Evolutionary conservation across 2,888 invertebrate species (phyloP), one percentile per base, ranked within the genome.

Genomic region (Lasioglossum morio): DNA sequence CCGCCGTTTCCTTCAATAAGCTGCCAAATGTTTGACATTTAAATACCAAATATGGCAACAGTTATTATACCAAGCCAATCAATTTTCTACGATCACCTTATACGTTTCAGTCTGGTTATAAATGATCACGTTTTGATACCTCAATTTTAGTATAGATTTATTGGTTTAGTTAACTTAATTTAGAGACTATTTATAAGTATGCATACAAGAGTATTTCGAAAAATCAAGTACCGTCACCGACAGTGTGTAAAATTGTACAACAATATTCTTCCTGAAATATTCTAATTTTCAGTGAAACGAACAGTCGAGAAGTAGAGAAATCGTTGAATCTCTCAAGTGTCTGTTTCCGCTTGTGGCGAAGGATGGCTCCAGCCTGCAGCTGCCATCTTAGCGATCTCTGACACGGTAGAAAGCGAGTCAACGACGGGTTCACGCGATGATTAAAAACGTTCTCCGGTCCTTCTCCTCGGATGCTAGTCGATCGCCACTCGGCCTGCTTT

Each of bases 401-500:
- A 34, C 43, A 30, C 16, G 12, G 46, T 63, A 5, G 63, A 53
- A 46, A 87, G 27, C 37, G 40, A 63, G 74, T 43, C 74, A 79
- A 72, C 40, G n/a, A 77, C 48, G 66, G 14, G 48, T 70, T 66
- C 60, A 19, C 78, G 82, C 37, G 27, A 34, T 43, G 53, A 85
- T 69, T 70, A 72, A 84, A 69, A 77, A 40, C 73, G 60, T 63
- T 77, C 69, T 53, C 34, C n/a, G 40, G n/a, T 43, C 76, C 79
- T 76, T 70, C 63, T 30, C 85, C 66, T 27, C 53, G 79, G 69
- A 82, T 53, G 76, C 73, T 48, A 63, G 48, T 81, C 75, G 85
- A 89, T 89, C 81, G 76, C 72, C 73, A 81, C 73, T 66, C 76
- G 69, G 30, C 48, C 60, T 63, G 63, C 66, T 82, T 78, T 60